Base-by-base conservation (phyloP, 2,888 invertebrate species). In the Clunio marinus region DNA sequence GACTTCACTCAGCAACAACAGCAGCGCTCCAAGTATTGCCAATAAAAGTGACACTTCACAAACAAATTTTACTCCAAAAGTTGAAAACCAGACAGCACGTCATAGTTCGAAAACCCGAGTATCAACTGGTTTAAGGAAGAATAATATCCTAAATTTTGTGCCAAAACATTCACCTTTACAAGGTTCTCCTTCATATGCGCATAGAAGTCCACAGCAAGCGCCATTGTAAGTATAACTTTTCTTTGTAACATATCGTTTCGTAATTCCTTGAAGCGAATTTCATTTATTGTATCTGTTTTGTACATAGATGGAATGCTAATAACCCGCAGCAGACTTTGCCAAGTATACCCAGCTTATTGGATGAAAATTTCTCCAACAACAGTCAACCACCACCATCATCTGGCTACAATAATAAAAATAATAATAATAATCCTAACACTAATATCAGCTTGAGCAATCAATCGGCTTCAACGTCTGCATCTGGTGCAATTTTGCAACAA, bases 271-370 rank as follows among this genome's bases (percentile, higher is more conserved):
- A 63, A 22, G 10, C 41, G 13, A 45, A 15, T 41, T 55, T 46
- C 25, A 4, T 7, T 28, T 17, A 58, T 27, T 24, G n/a, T 22
- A 5, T 35, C 35, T 60, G 8, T 35, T n/a, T n/a, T 8, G 7
- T 41, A 37, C 70, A 27, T 74, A 87, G 86, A 70, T 86, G 86
- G 82, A 84, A 85, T 72, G 81, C 80, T 68, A 84, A 83, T 71
- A 84, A 84, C 72, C 82, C 84, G 58, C 86, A 85, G 76, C 87
- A 88, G 72, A 86, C 88, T 7, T 80, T 88, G 71, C 89, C 89
- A 72, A 89, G 87, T 73, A 81, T 88, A 71, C 89, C 90, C 71
- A 86, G 88, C 55, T 78, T 87, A 70, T 88, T 88, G 75, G 88
- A 88, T 73, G 79, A 76, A 72, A 70, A 71, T 69, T 74, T 75